Conservation (phyloP, 2,888 invertebrate species). For the Drosophila cracens region DNA sequence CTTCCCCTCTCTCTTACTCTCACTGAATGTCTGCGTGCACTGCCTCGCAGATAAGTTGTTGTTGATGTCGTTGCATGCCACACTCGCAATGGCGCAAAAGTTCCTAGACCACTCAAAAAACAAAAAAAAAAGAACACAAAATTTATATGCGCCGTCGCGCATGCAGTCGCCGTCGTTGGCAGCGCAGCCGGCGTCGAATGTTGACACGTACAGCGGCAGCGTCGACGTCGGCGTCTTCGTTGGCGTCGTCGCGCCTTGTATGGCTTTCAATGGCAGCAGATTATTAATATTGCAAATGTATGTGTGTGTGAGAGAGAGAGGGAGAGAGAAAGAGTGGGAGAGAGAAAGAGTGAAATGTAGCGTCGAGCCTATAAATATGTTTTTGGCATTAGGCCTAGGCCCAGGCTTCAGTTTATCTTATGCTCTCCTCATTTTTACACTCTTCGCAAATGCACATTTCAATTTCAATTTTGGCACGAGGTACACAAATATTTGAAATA, state of each 20-base stretch:
- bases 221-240: constrained; percentile 12
- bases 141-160: constrained; percentile 81
- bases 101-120: constrained; percentile 76
- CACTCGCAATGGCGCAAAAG: constrained; percentile 79
- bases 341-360: constrained; percentile 5
- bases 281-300: constrained; percentile 78
- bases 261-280: constrained; percentile 80
- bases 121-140: constrained; percentile 66
- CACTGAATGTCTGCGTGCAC: constrained; percentile 41
- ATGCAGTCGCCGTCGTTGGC: constrained; percentile 67
- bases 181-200: constrained; percentile 68
- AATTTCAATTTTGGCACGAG: not conserved
- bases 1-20: not conserved
- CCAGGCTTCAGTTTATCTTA: constrained; percentile 45
- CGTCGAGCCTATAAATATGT: constrained; percentile 63
- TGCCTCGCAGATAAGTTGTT: constrained; percentile 60
- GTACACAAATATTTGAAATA: not conserved
- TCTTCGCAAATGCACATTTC: constrained; percentile 16
- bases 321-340: not conserved
- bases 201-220: constrained; percentile 69
- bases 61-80: constrained; percentile 70
- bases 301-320: constrained; percentile 13
- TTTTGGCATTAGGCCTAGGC: constrained; percentile 72
- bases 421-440: constrained; percentile 14
- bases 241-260: constrained; percentile 73